Evolutionary conservation across 2,797 vertebrate species (phyloP).

Genomic region (Falco columbarius): DNA sequence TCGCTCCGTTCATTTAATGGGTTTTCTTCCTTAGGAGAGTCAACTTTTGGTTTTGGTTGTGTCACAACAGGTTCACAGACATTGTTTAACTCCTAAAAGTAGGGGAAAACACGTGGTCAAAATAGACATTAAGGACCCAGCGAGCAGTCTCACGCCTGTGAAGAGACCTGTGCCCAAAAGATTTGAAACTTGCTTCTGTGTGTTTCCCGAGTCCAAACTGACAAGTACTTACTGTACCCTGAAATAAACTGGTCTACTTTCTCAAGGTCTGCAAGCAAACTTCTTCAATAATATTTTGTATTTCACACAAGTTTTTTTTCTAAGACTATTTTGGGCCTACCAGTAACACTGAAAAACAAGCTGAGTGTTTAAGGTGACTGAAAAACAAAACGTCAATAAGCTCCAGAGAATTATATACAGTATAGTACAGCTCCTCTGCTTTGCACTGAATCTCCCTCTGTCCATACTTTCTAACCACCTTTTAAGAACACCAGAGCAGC

Average conservation of each 20-base stretch:
- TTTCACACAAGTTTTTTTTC: background rate
- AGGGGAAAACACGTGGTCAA: background rate
- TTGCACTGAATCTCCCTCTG: background rate
- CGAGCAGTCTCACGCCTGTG: background rate
- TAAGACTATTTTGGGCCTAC: background rate
- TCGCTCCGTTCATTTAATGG: conserved; percentile 66
- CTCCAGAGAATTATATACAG: background rate
- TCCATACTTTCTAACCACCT: background rate
- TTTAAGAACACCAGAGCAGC: background rate
- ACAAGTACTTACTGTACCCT: background rate
- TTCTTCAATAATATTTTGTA: background rate
- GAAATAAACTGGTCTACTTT: background rate
- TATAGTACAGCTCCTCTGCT: background rate
- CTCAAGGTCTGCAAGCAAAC: background rate
- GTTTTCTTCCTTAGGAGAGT: conserved; percentile 82
- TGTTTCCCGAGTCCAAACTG: background rate
- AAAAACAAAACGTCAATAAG: background rate
- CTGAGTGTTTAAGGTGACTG: background rate
- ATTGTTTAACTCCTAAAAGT: conserved; percentile 75
- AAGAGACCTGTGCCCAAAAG: background rate
- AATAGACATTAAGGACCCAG: background rate
- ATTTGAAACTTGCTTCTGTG: background rate
- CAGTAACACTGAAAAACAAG: background rate
- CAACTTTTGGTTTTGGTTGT: conserved; percentile 83
- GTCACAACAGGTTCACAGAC: conserved; percentile 80